Evolutionary conservation across 53 echinoderm and acorn worm species (phyloP), one percentile per base, ranked within the genome.

Genomic region (Temnopleurus reevesii): DNA sequence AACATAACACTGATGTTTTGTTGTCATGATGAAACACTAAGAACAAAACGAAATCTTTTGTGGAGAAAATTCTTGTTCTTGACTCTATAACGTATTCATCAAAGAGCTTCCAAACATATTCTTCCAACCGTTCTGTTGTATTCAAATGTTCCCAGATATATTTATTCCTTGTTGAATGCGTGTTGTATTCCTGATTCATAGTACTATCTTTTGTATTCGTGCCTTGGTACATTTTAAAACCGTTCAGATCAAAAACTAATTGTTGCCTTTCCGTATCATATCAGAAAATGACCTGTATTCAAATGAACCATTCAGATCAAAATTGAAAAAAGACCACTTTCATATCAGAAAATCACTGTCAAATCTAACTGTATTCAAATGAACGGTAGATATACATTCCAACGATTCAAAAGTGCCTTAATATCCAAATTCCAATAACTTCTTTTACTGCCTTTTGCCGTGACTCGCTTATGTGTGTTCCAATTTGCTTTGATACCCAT

Each of bases 41-140:
- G n/a, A n/a, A 71, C n/a, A 1, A 43, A 71, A 71, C 38, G 5
- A 4, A n/a, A n/a, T 12, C 49, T 43, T 41, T 63, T 8, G 17
- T 33, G 60, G 27, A 58, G 27, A 58, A 12, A 63, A 71, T 41
- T 18, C n/a, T 0, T 9, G 30, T 19, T 41, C 23, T 71, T 71
- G n/a, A n/a, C 12, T n/a, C 71, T 46, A 29, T 46, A 79, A 51
- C 45, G 79, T 79, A 49, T 79, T 79, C 79, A 29, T 79, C 79
- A 49, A 2, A 26, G 79, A 49, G 79, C 79, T 79, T 79, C 79
- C 79, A 79, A 17, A 12, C 79, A 17, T 15, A 49, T 71, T 46
- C 76, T 79, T 79, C 79, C 79, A 79, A 21, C 19, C 30, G 28
- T 8, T 12, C 12, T 18, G 1, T 36, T 79, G 79, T 79, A 79